Base-by-base conservation (phyloP, 2,888 invertebrate genomes). In the Stegophylla sp. region DNA sequence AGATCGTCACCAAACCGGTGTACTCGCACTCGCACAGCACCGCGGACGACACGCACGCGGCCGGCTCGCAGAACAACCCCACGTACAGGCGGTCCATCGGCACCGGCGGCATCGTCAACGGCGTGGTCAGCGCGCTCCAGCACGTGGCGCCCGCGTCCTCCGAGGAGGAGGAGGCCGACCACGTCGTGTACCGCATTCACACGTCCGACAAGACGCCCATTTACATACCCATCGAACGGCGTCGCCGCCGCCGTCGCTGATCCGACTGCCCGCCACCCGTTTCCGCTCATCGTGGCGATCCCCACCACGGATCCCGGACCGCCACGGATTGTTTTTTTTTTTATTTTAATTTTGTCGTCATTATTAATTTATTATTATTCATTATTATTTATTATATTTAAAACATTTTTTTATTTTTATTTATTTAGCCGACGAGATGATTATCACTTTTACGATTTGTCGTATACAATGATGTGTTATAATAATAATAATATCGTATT, bases 1-100 rank as follows among this genome's bases (percentile, higher is more conserved):
- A 94, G 87, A 93, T 94, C 83, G 92, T 94, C 12, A 91, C 93
- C 51, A 94, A 94, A 84, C 94, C 94, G 0, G 88, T 94, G 0
- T 93, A 94, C 86, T 90, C 83, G 17, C 75, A 76, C 59, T 81
- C 83, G 13, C 83, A 83, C 71, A 56, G 82, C 12, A 66, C 83
- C 15, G 83, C 83, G 69, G 83, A 83, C 12, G 83, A 83, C 64
- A 79, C 82, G 15, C 83, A 83, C 73, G 69, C 71, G 15, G 79
- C 79, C 34, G 79, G n/a, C 51, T 17, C 71, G 0, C 79, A 79
- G 23, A 71, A 79, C 69, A 63, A 34, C n/a, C 71, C 79, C 15
- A 15, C 79, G 20, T 79, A 71, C 79, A n/a, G 79, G 23, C 59
- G 79, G 41, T 79, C 79, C 41, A 79, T 79, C 56, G 69, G 69